Conservation (phyloP, 1,140 invertebrate genomes). For the Carposina sasakii region DNA sequence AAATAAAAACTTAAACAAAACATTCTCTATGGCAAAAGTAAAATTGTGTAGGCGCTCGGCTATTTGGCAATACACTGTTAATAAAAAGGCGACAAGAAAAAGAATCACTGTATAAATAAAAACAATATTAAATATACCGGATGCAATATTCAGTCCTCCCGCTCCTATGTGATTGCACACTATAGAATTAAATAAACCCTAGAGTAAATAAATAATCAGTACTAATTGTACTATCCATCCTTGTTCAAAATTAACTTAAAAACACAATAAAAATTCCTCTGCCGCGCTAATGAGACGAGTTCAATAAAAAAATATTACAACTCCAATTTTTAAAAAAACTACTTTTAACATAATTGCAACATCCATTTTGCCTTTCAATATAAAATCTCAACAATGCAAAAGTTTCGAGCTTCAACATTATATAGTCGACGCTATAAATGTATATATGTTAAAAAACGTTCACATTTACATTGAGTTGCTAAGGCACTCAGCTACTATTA, state of each 20-base stretch:
- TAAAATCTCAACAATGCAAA: no score
- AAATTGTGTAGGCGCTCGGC: no score
- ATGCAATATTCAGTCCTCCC: constrained; percentile 62
- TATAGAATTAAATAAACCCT: constrained; percentile 45
- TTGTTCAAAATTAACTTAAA: constrained; percentile 28
- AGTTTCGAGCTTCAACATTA: no score
- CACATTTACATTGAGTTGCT: constrained; percentile 67
- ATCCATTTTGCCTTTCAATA: no score
- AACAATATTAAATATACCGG: constrained; percentile 44
- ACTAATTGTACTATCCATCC: constrained; percentile 44
- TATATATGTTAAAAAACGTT: constrained; percentile 51
- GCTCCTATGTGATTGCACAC: constrained; percentile 55
- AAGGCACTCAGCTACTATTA: constrained; percentile 69
- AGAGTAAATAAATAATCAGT: constrained; percentile 50
- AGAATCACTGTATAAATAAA: no score
- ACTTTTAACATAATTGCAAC: constrained; percentile 28
- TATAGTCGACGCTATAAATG: no score
- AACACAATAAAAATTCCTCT: constrained; percentile 41
- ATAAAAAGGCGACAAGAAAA: no score
- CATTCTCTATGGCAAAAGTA: constrained; percentile 48
- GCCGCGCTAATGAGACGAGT: constrained; percentile 26
- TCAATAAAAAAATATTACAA: constrained; percentile 27
- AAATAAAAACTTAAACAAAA: constrained; percentile 33
- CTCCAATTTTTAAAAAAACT: constrained; percentile 19
- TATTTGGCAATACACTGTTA: no score